A percentile compares a stretch with the other conserved stretches of the same genome.
Conservation (phyloP, 2,797 vertebrate genomes). For the Pitangus sulphuratus region DNA sequence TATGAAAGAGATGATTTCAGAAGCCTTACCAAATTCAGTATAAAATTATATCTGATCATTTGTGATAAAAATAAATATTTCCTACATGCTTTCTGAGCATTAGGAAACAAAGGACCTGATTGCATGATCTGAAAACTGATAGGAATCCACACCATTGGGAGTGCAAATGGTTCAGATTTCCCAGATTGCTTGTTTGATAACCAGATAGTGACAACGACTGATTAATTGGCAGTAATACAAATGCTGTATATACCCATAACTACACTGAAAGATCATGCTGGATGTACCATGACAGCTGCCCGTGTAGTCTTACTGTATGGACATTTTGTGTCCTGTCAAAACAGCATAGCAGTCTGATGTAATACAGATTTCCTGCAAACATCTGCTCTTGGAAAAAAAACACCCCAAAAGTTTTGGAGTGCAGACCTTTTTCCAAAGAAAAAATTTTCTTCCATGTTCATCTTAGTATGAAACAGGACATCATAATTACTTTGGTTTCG, state of each 20-base stretch:
- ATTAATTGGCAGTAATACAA: constrained; percentile 63
- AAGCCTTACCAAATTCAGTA: neutral
- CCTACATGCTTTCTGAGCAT: neutral
- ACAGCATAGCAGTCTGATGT: constrained; percentile 18
- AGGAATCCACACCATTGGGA: neutral
- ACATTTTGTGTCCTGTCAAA: constrained; percentile 38
- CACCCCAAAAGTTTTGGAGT: neutral
- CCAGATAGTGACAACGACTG: constrained; percentile 52
- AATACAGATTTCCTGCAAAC: constrained; percentile 23
- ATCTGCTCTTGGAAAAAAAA: constrained; percentile 1
- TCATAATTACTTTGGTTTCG: neutral
- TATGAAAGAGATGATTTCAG: neutral
- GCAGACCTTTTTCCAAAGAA: neutral
- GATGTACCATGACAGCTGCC: constrained; percentile 31
- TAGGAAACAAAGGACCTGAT: neutral
- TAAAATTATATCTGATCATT: neutral
- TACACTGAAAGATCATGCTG: constrained; percentile 10
- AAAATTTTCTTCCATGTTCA: neutral
- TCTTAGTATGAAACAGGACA: neutral
- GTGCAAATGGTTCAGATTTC: constrained; percentile 30
- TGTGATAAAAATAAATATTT: neutral
- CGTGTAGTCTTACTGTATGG: neutral
- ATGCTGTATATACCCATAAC: neutral
- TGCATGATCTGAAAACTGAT: neutral
- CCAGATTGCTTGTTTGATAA: constrained; percentile 58